A percentile compares a stretch with the other conserved stretches of the same genome.
Evolutionary conservation across 2,888 invertebrate genomes (phyloP).

Genomic region (Ichneumoninae sp.): DNA sequence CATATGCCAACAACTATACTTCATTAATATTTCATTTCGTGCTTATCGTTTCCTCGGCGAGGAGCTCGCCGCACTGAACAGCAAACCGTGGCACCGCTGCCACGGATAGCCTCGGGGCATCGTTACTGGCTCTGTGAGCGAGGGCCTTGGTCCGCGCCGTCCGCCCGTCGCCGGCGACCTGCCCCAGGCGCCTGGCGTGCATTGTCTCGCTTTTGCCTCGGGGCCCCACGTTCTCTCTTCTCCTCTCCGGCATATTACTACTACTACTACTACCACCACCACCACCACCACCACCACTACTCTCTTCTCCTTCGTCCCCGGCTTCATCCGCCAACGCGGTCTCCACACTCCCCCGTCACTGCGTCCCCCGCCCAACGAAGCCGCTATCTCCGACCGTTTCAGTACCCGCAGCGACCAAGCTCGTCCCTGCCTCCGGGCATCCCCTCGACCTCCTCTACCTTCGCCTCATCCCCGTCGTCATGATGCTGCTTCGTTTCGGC

Average conservation of each 20-base stretch:
- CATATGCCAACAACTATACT: constrained; percentile 65
- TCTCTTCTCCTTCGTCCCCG: constrained; percentile 41
- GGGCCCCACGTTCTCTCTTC: constrained; percentile 55
- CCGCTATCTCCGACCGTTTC: constrained; percentile 80
- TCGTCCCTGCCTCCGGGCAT: constrained; percentile 66
- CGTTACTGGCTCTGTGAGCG: constrained; percentile 82
- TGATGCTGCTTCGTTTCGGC: constrained; percentile 14
- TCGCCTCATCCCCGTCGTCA: constrained; percentile 34
- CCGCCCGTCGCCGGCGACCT: constrained; percentile 70
- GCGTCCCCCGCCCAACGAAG: constrained; percentile 63
- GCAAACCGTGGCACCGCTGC: constrained; percentile 64
- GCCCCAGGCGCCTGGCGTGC: constrained; percentile 73
- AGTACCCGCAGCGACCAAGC: constrained; percentile 77
- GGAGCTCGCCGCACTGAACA: constrained; percentile 69
- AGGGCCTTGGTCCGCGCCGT: constrained; percentile 70
- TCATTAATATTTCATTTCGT: constrained; percentile 85
- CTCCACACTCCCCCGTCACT: constrained; percentile 56
- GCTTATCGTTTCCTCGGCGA: constrained; percentile 83
- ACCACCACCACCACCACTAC: constrained; percentile 14
- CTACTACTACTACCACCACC: constrained; percentile 20
- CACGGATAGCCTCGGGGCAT: constrained; percentile 78
- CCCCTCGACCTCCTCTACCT: constrained; percentile 61
- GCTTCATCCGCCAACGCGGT: constrained; percentile 56
- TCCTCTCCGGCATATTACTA: constrained; percentile 28
- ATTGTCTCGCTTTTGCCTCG: constrained; percentile 72